Conservation (phyloP, 2,113 vertebrate genomes). For the Scatophagus argus region DNA sequence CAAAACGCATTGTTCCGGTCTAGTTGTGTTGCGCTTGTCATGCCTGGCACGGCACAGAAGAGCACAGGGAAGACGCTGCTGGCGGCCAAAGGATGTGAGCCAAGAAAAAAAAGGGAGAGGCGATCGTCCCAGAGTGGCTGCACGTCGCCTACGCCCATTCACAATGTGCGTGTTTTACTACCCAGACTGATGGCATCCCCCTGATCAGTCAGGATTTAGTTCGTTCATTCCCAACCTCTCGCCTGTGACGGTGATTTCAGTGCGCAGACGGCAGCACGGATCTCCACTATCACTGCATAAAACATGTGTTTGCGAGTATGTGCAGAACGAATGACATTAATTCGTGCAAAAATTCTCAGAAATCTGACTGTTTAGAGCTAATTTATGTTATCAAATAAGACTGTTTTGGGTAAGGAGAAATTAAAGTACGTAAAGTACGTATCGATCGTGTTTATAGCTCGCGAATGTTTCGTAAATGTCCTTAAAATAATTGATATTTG, state of each 20-base stretch:
- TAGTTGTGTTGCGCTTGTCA: constrained; percentile 72
- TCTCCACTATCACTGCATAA: constrained; percentile 37
- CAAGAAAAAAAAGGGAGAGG: constrained; percentile 2
- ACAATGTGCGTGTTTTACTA: constrained; percentile 69
- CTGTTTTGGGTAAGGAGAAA: neutral
- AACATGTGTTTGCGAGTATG: constrained; percentile 51
- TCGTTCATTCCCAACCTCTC: constrained; percentile 34
- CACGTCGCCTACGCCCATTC: constrained; percentile 78
- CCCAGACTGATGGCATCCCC: constrained; percentile 41
- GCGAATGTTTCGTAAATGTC: constrained; percentile 25
- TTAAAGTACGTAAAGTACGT: neutral
- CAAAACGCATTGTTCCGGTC: constrained; percentile 80
- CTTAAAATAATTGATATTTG: constrained; percentile 40
- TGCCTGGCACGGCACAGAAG: constrained; percentile 53
- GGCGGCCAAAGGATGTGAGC: constrained; percentile 41
- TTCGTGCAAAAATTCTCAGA: neutral
- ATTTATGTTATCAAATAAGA: neutral
- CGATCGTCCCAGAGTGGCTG: constrained; percentile 31
- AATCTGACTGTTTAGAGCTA: neutral
- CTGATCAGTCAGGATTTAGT: constrained; percentile 55
- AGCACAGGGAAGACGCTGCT: constrained; percentile 41
- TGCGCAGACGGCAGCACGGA: constrained; percentile 51
- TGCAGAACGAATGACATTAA: constrained; percentile 4
- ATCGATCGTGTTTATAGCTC: constrained; percentile 2
- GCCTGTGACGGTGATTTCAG: constrained; percentile 53